A percentile compares a stretch with the other conserved stretches of the same genome.
Evolutionary conservation across 2,113 vertebrate species (phyloP).

Genomic region (Pterocles gutturalis): DNA sequence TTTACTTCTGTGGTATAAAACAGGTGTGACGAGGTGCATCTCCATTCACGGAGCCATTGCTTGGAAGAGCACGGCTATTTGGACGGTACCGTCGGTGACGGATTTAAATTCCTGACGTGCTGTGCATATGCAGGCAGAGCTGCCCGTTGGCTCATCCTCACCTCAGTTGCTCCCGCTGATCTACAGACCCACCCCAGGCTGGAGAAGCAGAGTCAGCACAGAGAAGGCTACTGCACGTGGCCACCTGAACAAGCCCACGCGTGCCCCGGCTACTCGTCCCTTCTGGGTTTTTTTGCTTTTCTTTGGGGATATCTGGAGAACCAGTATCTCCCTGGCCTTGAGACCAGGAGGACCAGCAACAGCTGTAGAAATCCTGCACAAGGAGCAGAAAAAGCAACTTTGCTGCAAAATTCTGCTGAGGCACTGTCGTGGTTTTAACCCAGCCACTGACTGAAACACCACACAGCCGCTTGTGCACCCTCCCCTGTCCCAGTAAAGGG

Average conservation of each 20-base stretch:
- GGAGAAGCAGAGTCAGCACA: background rate
- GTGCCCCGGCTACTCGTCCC: accelerated
- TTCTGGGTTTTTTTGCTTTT: background rate
- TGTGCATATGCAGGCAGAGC: background rate
- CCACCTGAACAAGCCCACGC: background rate
- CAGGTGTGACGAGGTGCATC: slow-evolving; percentile 45
- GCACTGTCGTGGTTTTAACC: too few relatives aligned
- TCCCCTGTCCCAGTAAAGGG: too few relatives aligned
- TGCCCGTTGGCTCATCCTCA: background rate
- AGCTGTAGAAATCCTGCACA: background rate
- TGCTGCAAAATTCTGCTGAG: background rate
- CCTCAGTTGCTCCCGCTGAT: background rate
- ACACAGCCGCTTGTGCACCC: too few relatives aligned
- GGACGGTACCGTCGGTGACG: accelerated
- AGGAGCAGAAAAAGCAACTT: background rate
- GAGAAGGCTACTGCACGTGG: background rate
- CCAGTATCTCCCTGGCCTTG: background rate
- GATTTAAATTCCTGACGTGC: background rate
- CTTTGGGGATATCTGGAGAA: background rate
- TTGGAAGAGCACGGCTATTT: background rate
- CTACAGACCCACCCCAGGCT: background rate
- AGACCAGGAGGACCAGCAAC: background rate
- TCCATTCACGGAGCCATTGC: background rate
- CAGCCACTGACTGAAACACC: too few relatives aligned
- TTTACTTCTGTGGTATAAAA: slow-evolving; percentile 46